Evolutionary conservation across 2,888 invertebrate species (phyloP).

Genomic region (Epistrophella euchroma): DNA sequence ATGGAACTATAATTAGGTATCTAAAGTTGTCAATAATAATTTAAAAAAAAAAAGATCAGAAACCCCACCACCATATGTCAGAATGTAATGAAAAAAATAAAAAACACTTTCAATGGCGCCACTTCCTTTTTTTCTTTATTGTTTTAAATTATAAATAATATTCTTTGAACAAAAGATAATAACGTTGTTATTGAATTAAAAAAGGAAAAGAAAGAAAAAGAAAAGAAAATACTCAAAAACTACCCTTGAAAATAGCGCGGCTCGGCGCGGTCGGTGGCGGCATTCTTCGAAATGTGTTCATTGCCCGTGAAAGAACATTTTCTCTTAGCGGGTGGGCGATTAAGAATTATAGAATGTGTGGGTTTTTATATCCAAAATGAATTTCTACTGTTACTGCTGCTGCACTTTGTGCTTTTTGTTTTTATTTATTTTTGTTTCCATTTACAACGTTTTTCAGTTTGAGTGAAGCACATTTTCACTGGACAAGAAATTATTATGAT

Average conservation of each 20-base stretch:
- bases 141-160: slow-evolving; percentile 14
- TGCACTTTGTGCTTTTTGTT: neutral
- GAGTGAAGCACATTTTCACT: neutral
- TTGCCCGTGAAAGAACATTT: slow-evolving; percentile 36
- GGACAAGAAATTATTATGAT: neutral
- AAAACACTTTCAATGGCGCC: slow-evolving; percentile 27
- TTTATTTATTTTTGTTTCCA: slow-evolving; percentile 1
- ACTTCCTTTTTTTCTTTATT: neutral
- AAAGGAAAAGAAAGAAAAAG: slow-evolving; percentile 27
- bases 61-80: neutral
- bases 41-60: neutral
- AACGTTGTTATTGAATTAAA: slow-evolving; percentile 32
- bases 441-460: neutral
- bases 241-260: slow-evolving; percentile 25
- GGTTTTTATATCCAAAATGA: slow-evolving; percentile 8
- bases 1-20: too few species aligned
- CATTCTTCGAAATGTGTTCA: slow-evolving; percentile 45
- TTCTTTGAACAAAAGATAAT: slow-evolving; percentile 61
- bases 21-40: neutral
- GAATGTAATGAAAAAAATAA: neutral
- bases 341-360: neutral
- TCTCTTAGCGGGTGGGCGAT: slow-evolving; percentile 15
- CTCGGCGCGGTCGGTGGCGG: neutral
- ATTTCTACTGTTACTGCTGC: neutral
- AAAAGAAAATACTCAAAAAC: slow-evolving; percentile 48